Base-by-base conservation (phyloP, 2,113 vertebrate genomes). In the Parus major region DNA sequence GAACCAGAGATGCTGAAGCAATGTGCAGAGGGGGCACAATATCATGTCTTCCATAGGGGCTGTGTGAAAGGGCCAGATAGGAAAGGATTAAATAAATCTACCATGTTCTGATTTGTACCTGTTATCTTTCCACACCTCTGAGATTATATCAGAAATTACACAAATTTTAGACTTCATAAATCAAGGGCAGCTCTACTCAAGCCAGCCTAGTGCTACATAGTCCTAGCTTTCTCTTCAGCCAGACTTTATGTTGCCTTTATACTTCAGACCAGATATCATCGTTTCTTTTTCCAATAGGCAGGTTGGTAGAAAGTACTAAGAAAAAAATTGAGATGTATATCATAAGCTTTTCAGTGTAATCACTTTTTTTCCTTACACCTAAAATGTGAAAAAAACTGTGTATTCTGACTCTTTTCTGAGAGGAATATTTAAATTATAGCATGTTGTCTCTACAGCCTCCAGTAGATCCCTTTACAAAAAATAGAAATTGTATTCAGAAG, bases 251-350 rank as follows among this genome's bases (percentile, higher is more conserved):
- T 39, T 59, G 11, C 9, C n/a, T 86, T 46, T 73, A 1, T 33
- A 50, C 57, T 61, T 55, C 57, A 75, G 52, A 31, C 3, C 20
- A 66, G 18, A 59, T 80, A 29, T 22, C 77, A 57, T 9, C 3
- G 15, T 17, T 57, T 86, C 12, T 57, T 83, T 82, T 84, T 71
- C n/a, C 7, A 77, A 18, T 42, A 55, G 18, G 19, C 7, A 61
- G 12, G 42, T 11, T 22, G 13, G 28, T 33, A 76, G 16, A 70
- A 87, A 78, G 70, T 27, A 35, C 3, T 57, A 16, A 56, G 12
- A 8, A 73, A 72, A 59, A 41, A 27, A 1, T 39, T 0, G 2
- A 27, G 16, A 36, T 8, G 3, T 9, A 9, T 53, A 25, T n/a
- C 8, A 10, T 31, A 63, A 75, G 7, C 5, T 73, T 86, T 64